These are phyloP conservation scores for Tachycineta bicolor DNA, from an alignment of 2,113 vertebrate species.

Conservation along the genomic window DNA sequence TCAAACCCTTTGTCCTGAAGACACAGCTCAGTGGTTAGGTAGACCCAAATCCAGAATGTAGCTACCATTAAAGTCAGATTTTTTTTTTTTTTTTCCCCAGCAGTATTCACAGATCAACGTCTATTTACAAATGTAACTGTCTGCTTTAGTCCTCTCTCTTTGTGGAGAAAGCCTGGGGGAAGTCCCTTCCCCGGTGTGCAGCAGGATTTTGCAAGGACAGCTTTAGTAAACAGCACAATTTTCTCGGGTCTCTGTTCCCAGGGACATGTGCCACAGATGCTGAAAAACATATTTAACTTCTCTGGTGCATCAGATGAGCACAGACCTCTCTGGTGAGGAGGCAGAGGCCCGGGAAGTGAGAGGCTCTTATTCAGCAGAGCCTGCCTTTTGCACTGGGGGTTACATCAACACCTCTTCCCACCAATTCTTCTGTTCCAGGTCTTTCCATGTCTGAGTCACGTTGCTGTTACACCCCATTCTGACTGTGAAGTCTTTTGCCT, in stretches of 20 bases:
- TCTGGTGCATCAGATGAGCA: not conserved
- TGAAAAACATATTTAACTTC: not conserved
- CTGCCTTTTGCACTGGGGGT: not conserved
- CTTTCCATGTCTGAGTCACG: rapidly evolving
- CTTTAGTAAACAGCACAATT: not conserved
- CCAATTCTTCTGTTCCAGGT: not conserved
- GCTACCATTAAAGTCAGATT: not conserved
- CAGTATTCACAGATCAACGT: not conserved
- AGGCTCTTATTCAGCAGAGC: not conserved
- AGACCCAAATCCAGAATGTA: not conserved
- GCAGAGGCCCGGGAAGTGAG: not conserved
- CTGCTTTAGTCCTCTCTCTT: not conserved
- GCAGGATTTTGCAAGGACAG: not conserved
- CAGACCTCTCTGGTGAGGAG: too few relatives aligned
- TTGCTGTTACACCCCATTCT: not conserved
- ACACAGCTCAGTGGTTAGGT: not conserved
- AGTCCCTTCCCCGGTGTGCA: rapidly evolving
- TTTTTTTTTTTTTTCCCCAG: not conserved
- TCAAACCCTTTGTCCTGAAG: not conserved
- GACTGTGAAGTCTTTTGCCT: not conserved
- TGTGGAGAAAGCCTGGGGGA: not conserved
- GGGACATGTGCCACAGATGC: not conserved
- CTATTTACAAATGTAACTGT: not conserved
- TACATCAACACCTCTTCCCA: not conserved
- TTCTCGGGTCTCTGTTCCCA: not conserved